Evolutionary conservation across 1,140 invertebrate genomes (phyloP).

Genomic region (Venturia canescens): DNA sequence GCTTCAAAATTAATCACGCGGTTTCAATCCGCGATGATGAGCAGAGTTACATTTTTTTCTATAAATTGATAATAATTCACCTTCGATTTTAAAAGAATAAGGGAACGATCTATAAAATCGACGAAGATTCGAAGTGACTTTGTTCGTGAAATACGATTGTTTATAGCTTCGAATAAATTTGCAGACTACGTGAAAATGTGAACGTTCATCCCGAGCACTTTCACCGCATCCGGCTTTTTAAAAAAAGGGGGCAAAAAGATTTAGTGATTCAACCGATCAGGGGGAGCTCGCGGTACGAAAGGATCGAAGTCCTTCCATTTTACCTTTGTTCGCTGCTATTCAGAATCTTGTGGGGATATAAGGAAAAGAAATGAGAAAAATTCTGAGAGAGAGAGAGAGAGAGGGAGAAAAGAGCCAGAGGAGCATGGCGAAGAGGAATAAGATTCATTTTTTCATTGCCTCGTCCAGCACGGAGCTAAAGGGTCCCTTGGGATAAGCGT

Average conservation of each 20-base stretch:
- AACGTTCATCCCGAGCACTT: slow-evolving; percentile 34
- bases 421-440: slow-evolving; percentile 35
- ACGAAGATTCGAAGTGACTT: too few species aligned
- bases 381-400: slow-evolving; percentile 54
- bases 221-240: slow-evolving; percentile 33
- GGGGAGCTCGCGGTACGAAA: slow-evolving; percentile 32
- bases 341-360: slow-evolving; percentile 2
- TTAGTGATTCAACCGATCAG: slow-evolving; percentile 61
- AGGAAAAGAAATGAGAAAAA: neutral
- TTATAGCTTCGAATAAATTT: too few species aligned
- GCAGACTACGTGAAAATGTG: neutral
- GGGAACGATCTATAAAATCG: too few species aligned
- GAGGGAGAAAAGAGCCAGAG: slow-evolving; percentile 42
- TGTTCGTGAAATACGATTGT: too few species aligned
- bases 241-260: slow-evolving; percentile 20
- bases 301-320: slow-evolving; percentile 54
- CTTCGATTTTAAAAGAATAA: too few species aligned
- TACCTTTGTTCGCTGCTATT: slow-evolving; percentile 60
- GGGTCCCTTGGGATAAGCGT: slow-evolving; percentile 61
- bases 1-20: too few species aligned
- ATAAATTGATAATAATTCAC: too few species aligned
- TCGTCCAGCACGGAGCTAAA: slow-evolving; percentile 44
- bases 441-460: slow-evolving; percentile 61
- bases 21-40: too few species aligned
- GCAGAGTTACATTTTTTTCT: too few species aligned